Base-by-base conservation (phyloP, 2,113 vertebrate species). In the Setophaga kirtlandii region DNA sequence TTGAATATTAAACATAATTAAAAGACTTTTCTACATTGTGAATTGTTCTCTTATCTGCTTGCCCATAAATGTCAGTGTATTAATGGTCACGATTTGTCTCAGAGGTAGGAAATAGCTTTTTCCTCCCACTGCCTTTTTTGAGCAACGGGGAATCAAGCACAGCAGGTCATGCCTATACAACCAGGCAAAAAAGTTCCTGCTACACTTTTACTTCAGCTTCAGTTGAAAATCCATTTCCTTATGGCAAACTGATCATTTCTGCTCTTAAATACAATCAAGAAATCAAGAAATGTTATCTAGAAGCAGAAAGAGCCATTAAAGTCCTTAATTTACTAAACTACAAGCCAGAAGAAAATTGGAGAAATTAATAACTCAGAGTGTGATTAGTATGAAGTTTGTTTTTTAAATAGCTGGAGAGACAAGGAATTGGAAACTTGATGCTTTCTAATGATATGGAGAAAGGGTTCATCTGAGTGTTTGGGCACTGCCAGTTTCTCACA, bases 1-100 rank as follows among this genome's bases (percentile, higher is more conserved):
- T 70, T 89, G 68, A 92, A 92, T 95, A 86, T 89, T 77, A 77
- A 88, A 83, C 8, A n/a, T 44, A 77, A 94, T 93, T 92, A 93
- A 90, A 88, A 90, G 76, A 35, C 33, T 92, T 89, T 86, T 80
- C 46, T 60, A 21, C 49, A 9, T 21, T 39, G n/a, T 59, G 44
- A 85, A 56, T 87, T 91, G 10, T 71, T 60, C 33, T 64, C 59
- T 94, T 82, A 65, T 50, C 84, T 91, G 42, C 24, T 53, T 90
- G 50, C 75, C 82, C 71, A 62, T 58, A 85, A 91, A 88, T 79
- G 42, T 74, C 87, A 55, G 8, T 11, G 39, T 64, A 59, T 67
- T 80, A 67, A 83, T 55, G 81, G 74, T 47, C 70, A 65, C 9
- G 0, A 25, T 49, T 87, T 76, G n/a, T 53, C 67, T 88, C 55